These are phyloP conservation scores for Penaeus japonicus DNA, from an alignment of 1,140 invertebrate species.

Conservation along the genomic window DNA sequence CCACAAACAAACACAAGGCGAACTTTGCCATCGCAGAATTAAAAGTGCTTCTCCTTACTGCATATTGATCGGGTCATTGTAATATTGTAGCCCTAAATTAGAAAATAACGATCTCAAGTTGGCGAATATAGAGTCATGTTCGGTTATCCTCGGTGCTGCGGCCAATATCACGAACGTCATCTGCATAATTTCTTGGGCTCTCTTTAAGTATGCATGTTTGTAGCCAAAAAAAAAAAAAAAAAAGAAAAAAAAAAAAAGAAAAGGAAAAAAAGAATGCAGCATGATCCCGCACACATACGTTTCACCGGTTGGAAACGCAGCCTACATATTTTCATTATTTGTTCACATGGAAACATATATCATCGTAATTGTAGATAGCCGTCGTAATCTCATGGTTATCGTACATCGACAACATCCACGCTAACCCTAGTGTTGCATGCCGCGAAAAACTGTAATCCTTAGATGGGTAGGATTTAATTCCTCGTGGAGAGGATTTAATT, in stretches of 20 bases:
- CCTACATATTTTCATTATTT: conserved; percentile 18
- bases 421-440: too few species aligned
- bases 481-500: too few species aligned
- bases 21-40: too few species aligned
- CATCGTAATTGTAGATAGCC: conserved; percentile 13
- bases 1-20: too few species aligned
- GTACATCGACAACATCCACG: not conserved
- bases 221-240: not conserved
- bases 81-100: too few species aligned
- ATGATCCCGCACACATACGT: not conserved
- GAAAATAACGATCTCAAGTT: too few species aligned
- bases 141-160: not conserved
- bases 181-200: not conserved
- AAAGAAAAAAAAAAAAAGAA: too few species aligned
- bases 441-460: too few species aligned
- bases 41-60: too few species aligned
- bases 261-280: not conserved
- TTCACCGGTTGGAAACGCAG: not conserved
- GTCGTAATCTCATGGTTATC: not conserved
- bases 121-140: too few species aligned
- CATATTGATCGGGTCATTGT: too few species aligned
- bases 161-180: not conserved
- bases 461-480: too few species aligned
- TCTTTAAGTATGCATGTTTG: conserved; percentile 6
- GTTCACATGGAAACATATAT: not conserved